These are phyloP conservation scores for Accipiter cooperii DNA, from an alignment of 2,113 vertebrate genomes.

Conservation along the genomic window DNA sequence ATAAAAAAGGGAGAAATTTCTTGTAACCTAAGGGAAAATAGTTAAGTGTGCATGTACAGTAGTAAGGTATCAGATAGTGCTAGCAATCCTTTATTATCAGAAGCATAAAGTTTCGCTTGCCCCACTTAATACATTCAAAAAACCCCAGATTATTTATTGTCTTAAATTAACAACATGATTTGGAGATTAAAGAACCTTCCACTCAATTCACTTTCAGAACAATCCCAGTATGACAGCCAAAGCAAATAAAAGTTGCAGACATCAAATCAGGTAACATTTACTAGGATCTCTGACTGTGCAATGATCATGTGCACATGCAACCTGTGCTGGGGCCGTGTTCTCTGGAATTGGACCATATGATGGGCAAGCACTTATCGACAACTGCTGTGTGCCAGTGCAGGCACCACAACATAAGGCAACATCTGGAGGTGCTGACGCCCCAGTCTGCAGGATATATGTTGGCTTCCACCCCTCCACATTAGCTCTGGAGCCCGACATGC, in stretches of 20 bases:
- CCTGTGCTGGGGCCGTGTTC: neutral
- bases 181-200: neutral
- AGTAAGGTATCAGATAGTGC: neutral
- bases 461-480: neutral
- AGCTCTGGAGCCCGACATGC: neutral
- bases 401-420: neutral
- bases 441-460: neutral
- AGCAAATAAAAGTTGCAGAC: neutral
- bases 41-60: neutral
- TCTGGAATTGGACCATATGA: accelerated
- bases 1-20: neutral
- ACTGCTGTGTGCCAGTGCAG: neutral
- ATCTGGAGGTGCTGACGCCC: neutral
- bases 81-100: neutral
- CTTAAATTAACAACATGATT: neutral
- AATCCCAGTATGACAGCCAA: neutral
- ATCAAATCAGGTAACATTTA: neutral
- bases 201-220: neutral
- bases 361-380: neutral
- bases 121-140: neutral
- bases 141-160: neutral
- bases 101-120: neutral
- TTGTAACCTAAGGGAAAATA: neutral
- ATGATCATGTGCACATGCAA: neutral
- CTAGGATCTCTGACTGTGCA: neutral